phyloP scores from a whole-genome alignment of 2,888 invertebrate genomes.

The Bhutanitis thaidina region DNA sequence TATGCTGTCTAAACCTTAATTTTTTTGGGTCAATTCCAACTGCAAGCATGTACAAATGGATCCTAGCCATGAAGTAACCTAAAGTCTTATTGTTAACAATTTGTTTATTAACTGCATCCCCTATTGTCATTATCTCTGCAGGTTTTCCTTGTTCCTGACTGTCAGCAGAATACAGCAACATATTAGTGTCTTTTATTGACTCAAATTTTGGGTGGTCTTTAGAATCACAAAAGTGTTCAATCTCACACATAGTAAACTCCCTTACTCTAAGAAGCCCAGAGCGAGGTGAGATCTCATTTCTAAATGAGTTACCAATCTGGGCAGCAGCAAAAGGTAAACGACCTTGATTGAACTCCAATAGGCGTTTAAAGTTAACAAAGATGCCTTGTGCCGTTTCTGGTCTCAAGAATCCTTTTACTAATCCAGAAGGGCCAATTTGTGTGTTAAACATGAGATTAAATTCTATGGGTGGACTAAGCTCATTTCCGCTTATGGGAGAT shows the following conservation, averaged over 20 bases:
- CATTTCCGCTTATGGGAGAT: slow-evolving; percentile 96
- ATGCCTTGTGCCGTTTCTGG: slow-evolving; percentile 99
- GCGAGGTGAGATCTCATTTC: slow-evolving; percentile 99
- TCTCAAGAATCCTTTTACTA: slow-evolving; percentile 95
- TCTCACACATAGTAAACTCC: slow-evolving; percentile 99
- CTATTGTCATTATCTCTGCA: slow-evolving; percentile 87
- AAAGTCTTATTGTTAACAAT: slow-evolving; percentile 98
- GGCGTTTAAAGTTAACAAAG: slow-evolving; percentile 99
- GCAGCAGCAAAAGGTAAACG: slow-evolving; percentile 98
- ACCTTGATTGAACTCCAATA: slow-evolving; percentile 98
- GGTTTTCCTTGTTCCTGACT: slow-evolving; percentile 98
- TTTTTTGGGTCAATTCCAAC: slow-evolving; percentile 92
- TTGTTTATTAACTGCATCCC: slow-evolving; percentile 91
- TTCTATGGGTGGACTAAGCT: slow-evolving; percentile 96
- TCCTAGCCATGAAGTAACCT: slow-evolving; percentile 98
- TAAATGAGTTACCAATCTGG: slow-evolving; percentile 98
- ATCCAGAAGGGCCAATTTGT: slow-evolving; percentile 97
- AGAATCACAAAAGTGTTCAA: slow-evolving; percentile 99
- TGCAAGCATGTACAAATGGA: slow-evolving; percentile 91
- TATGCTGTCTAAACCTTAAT: slow-evolving; percentile 97
- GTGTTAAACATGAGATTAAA: slow-evolving; percentile 99
- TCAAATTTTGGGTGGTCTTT: slow-evolving; percentile 96
- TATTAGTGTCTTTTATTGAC: slow-evolving; percentile 84
- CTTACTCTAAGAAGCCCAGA: slow-evolving; percentile 96
- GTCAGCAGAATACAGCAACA: slow-evolving; percentile 95